Percentiles rank a stretch among this genome's conserved stretches.
Evolutionary conservation across 2,888 invertebrate genomes (phyloP).

Genomic region (Lasioglossum marginatum): DNA sequence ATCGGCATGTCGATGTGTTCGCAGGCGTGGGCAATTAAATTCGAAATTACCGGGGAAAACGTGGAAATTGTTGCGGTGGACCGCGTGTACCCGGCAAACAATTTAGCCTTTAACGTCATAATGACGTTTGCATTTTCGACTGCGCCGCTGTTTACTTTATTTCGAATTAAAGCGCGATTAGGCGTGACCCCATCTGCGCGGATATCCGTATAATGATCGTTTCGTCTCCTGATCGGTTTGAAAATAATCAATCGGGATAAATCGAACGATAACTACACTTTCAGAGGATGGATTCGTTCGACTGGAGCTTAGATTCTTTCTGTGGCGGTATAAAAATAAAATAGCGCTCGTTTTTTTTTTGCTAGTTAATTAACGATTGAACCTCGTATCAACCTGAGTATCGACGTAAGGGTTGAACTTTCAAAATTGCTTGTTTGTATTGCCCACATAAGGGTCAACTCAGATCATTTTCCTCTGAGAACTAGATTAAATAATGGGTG

Average conservation of each 20-base stretch:
- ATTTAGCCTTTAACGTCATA: slow-evolving; percentile 82
- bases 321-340: neutral
- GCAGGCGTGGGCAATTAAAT: slow-evolving; percentile 73
- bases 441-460: no score
- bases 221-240: slow-evolving; percentile 1
- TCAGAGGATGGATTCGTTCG: neutral
- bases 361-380: neutral
- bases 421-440: no score
- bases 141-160: slow-evolving; percentile 77
- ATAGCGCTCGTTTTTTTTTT: neutral
- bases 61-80: slow-evolving; percentile 50
- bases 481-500: no score
- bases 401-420: no score
- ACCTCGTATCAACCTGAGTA: no score
- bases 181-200: slow-evolving; percentile 39
- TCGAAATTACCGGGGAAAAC: slow-evolving; percentile 71
- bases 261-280: neutral
- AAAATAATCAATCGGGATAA: slow-evolving; percentile 2
- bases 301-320: neutral
- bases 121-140: slow-evolving; percentile 78
- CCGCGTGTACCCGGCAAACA: slow-evolving; percentile 47
- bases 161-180: slow-evolving; percentile 77
- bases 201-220: slow-evolving; percentile 22
- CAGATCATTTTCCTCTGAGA: no score
- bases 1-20: neutral